Base-by-base conservation (phyloP, 2,888 invertebrate genomes). In the Parasteatoda lunata region DNA sequence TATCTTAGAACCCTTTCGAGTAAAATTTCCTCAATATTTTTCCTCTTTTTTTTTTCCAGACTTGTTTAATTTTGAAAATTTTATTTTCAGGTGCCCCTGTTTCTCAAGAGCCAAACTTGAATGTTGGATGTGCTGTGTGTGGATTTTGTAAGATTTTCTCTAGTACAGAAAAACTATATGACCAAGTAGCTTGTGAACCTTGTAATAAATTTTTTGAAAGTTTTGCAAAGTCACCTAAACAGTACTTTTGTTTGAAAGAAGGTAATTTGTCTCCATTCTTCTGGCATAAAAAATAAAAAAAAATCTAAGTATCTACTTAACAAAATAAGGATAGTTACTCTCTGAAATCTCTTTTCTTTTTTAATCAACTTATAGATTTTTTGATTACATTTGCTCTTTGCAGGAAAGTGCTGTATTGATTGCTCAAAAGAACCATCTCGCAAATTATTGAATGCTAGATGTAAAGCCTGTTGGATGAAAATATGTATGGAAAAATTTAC, bases 381-480 rank as follows among this genome's bases (percentile, higher is more conserved):
- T 59, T 59, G 4, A 1, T 66, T 66, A 66, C 3, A 15, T n/a
- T 51, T 71, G 15, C 5, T 69, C 64, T 70, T 47, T 79, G 9
- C 68, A 86, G 85, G 85, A 45, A 80, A 80, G 59, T 86, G 85
- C 49, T 9, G 68, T 66, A 76, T 86, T 48, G 80, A 86, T 68
- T 66, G 80, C 52, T 65, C 65, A 8, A 86, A 79, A 47, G 85
- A 77, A 59, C 45, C 77, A 54, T 68, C 85, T 73, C 72, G 78
- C 48, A 77, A 72, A 78, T 52, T 69, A 68, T 15, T 73, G 13
- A 82, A 70, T 45, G 48, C 69, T 9, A 87, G 87, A 15, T 97
- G 97, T 92, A 94, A 95, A 78, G 96, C 96, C 15, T 97, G 97
- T 92, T 97, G 97, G 96, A 93, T 97, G 11, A 96, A 95, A 92